These are phyloP conservation scores for Thecocarcelia acutangulata DNA, from an alignment of 2,888 invertebrate species.

Conservation along the genomic window DNA sequence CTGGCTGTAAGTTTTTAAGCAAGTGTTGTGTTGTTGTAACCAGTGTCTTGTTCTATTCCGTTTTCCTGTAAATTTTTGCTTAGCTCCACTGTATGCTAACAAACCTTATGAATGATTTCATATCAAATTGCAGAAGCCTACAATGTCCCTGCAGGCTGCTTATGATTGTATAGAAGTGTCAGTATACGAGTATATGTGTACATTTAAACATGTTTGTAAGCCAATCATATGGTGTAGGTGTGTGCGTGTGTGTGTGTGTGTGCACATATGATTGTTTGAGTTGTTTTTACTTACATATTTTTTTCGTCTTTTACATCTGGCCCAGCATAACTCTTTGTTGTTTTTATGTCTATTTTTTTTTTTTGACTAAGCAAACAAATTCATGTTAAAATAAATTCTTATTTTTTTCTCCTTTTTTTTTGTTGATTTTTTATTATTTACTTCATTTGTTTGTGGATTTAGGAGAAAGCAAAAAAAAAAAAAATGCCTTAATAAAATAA, in stretches of 20 bases:
- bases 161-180: slow-evolving; percentile 12
- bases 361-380: slow-evolving; percentile 32
- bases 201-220: neutral
- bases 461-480: neutral
- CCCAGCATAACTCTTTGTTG: slow-evolving; percentile 53
- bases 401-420: slow-evolving; percentile 14
- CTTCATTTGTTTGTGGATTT: slow-evolving; percentile 42
- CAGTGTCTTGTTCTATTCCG: too few relatives aligned
- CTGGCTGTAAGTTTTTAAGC: too few relatives aligned
- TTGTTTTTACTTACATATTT: slow-evolving; percentile 19
- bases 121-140: slow-evolving; percentile 52
- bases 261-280: slow-evolving; percentile 11
- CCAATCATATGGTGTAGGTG: neutral
- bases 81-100: too few relatives aligned
- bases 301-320: slow-evolving; percentile 53
- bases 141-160: slow-evolving; percentile 37
- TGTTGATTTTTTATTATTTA: slow-evolving; percentile 43
- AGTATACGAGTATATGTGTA: neutral
- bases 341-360: too few relatives aligned
- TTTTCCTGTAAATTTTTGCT: too few relatives aligned
- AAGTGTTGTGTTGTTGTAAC: too few relatives aligned
- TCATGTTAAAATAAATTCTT: slow-evolving; percentile 23
- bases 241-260: too few relatives aligned
- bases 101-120: slow-evolving; percentile 7
- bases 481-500: neutral